Evolutionary conservation across 1,140 invertebrate species (phyloP), one percentile per base, ranked within the genome.

Genomic region (Stenopsyche tienmushanensis): DNA sequence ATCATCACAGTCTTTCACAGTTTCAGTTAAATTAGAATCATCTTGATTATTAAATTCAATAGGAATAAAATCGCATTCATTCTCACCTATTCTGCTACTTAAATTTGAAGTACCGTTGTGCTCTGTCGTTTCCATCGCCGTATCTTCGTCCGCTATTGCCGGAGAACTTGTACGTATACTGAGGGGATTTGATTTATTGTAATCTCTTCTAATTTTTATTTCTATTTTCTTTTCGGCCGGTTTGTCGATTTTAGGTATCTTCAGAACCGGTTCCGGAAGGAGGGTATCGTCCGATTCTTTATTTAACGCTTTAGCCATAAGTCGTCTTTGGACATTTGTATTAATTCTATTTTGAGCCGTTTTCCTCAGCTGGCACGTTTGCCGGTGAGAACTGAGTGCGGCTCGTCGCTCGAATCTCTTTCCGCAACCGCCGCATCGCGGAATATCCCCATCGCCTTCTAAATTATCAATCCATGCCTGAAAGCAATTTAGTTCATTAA

Each of bases 331-430:
- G 20, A 52, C 8, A 29, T 59, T 67, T n/a, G 55, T 39, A 47
- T 62, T 50, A 42, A 70, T 65, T 39, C 62, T 64, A 23, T 67
- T 66, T 17, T 70, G 69, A 10, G 69, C 69, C 2, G 64, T 53
- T 26, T 66, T 72, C 41, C 78, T 71, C 23, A 77, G 72, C 63
- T 73, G 78, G 71, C 83, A 84, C n/a, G 81, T 83, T 71, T 86
- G 82, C 20, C 84, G 80, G 75, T 89, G 87, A 13, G 88, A 83
- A 7, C 82, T 81, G 13, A 89, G 76, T 3, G 86, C 86, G 10
- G 85, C 86, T 58, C 83, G 84, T 1, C 86, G 79, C 71, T 89
- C 87, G 72, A 89, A 89, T 18, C 80, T 78, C 64, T 85, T 84
- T 0, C 85, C 85, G 74, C 87, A 89, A 29, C 84, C 85, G n/a